Base-by-base conservation (phyloP, 2,888 invertebrate species). In the Diarsia brunnea region DNA sequence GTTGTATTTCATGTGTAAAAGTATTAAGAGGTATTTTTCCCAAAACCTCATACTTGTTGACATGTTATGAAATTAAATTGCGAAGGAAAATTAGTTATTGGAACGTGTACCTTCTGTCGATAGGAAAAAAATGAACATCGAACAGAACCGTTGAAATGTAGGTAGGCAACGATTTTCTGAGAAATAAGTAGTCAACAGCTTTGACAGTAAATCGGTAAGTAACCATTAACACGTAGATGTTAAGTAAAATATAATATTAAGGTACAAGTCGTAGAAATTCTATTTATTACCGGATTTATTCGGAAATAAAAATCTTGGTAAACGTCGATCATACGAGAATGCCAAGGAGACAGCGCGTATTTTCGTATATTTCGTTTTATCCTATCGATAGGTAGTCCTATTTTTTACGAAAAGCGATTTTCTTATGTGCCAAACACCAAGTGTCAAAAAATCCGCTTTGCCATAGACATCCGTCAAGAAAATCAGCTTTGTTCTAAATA, bases 201-300 rank as follows among this genome's bases (percentile, higher is more conserved):
- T 45, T 72, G 72, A 65, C 49, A 72, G 49, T 27, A 63, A 63
- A 63, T 78, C 63, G 19, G 11, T 58, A 24, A 49, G 43, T 43
- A 55, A 27, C 78, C 61, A 61, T 69, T 49, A 63, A 12, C 19
- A 55, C 27, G 12, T n/a, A 63, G 16, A 70, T 71, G 64, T 49
- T 11, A 55, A 16, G 24, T 64, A 24, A 64, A 73, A 73, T 79
- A 58, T 31, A 27, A 58, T 31, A 58, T 16, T 10, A 51, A 24
- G 3, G 43, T 51, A 38, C 21, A 53, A 68, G n/a, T 49, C 60
- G 45, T 24, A 65, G 19, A 74, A n/a, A 65, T 58, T 69, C 24
- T 60, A 49, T 65, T 76, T 14, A n/a, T 19, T 61, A 66, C 45
- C 21, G 19, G 19, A 76, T 76, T 79, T 82, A 69, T 82, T 76